Conservation (phyloP, 2,888 invertebrate genomes). For the Nomada lathburiana region DNA sequence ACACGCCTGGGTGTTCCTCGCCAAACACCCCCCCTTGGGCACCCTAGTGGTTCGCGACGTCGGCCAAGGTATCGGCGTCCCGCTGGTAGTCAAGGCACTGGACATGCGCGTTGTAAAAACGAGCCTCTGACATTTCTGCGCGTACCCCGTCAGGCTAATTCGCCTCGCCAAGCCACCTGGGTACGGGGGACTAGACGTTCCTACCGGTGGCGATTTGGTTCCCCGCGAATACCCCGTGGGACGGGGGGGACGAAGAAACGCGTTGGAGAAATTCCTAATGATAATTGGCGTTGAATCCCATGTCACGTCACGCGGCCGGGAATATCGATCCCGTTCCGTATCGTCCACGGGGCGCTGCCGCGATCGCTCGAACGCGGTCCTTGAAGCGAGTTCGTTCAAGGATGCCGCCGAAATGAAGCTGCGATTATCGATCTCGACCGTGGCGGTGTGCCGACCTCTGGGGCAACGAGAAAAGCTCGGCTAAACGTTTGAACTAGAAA, state of each 20-base stretch:
- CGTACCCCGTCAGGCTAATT: slow-evolving; percentile 2
- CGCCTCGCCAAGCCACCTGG: no score
- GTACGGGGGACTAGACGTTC: no score
- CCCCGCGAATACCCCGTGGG: no score
- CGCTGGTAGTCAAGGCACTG: slow-evolving; percentile 80
- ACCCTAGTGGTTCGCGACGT: slow-evolving; percentile 56
- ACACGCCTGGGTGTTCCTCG: slow-evolving; percentile 58
- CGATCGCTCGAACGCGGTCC: slow-evolving; percentile 33
- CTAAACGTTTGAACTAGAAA: slow-evolving; percentile 28
- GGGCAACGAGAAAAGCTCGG: slow-evolving; percentile 1
- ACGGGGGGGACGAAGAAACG: not conserved
- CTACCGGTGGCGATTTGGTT: no score
- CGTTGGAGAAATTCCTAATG: no score
- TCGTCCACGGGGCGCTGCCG: not conserved
- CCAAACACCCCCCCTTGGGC: slow-evolving; percentile 13
- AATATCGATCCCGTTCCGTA: slow-evolving; percentile 16
- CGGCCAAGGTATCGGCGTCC: slow-evolving; percentile 73
- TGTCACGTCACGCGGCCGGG: not conserved
- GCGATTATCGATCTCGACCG: slow-evolving; percentile 33
- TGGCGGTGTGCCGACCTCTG: not conserved
- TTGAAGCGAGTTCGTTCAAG: slow-evolving; percentile 29
- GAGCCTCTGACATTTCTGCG: slow-evolving; percentile 28
- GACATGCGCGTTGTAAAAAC: slow-evolving; percentile 74
- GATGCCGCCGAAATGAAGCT: slow-evolving; percentile 36
- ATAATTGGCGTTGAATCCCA: not conserved